phyloP scores from a whole-genome alignment of 2,113 vertebrate species.

The Nyctereutes procyonoides region DNA sequence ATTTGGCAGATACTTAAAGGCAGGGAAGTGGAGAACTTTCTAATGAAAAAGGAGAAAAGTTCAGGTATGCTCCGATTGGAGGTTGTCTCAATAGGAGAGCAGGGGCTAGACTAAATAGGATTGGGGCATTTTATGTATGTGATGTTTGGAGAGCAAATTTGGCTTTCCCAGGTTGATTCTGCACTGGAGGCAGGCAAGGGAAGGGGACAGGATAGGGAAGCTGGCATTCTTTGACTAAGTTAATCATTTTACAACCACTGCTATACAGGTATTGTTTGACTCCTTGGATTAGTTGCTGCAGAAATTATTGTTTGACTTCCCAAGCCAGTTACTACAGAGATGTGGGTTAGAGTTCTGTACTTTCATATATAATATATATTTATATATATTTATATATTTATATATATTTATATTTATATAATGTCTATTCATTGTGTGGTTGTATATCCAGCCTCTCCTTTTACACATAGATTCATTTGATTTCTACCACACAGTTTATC shows the following conservation, averaged over 20 bases:
- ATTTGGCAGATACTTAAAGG: background rate
- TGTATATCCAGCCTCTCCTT: background rate
- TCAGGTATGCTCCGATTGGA: too few relatives aligned
- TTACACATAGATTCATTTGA: background rate
- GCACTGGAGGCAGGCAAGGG: background rate
- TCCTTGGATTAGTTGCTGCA: background rate
- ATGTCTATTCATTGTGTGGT: background rate
- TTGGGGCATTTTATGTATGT: too few relatives aligned
- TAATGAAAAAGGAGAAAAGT: background rate
- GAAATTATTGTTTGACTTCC: background rate
- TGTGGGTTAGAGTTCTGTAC: background rate
- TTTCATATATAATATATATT: background rate
- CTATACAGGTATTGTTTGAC: background rate
- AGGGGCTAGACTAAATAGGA: background rate
- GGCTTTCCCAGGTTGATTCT: background rate
- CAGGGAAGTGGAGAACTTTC: background rate
- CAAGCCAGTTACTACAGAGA: background rate
- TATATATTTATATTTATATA: background rate
- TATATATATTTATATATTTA: too few relatives aligned
- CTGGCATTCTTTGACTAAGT: background rate
- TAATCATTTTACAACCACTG: background rate
- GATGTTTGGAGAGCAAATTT: background rate
- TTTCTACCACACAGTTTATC: background rate
- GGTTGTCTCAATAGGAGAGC: background rate
- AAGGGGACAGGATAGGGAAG: fast-evolving